Base-by-base conservation (phyloP, 2,888 invertebrate species). In the Nezara viridula region DNA sequence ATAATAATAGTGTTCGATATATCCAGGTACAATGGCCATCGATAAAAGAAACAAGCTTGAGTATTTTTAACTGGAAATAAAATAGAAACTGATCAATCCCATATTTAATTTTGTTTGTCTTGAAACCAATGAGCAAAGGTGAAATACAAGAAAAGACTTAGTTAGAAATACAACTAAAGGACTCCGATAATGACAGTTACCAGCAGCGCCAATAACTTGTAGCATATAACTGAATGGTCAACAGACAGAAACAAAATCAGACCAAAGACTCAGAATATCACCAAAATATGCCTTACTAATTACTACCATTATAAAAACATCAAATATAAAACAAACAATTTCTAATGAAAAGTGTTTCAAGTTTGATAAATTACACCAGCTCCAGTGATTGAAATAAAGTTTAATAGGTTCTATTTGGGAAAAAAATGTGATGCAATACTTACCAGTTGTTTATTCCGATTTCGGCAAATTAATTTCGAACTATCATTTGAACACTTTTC, bases 371-470 rank as follows among this genome's bases (percentile, higher is more conserved):
- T 66, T 6, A 66, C 19, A 32, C 32, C 32, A 66, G 16, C 32
- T 32, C 1, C 6, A 7, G 16, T 66, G 32, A 32, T 32, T 19
- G 4, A 16, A 21, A 66, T 14, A 19, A 66, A 19, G 24, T 32
- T 66, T 55, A 7, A 27, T 7, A 19, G 7, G 32, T 66, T 37
- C 32, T 32, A 32, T 66, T 10, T 1, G 6, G 32, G 2, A 66
- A 66, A 66, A 1, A 81, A 44, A 81, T 32, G 12, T 81, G 81
- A 81, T 81, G 81, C 44, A 81, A 81, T 44, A 81, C 81, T 81
- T n/a, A 81, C 81, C 81, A 81, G 81, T 81, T 81, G 81, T 81
- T 81, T 44, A 44, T 81, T 81, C 81, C 40, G 19, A 81, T 81
- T 81, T 44, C 44, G 81, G 81, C 40, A 81, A 44, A 81, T 81